Base-by-base conservation (phyloP, 1,140 invertebrate species). In the Euwallacea similis region DNA sequence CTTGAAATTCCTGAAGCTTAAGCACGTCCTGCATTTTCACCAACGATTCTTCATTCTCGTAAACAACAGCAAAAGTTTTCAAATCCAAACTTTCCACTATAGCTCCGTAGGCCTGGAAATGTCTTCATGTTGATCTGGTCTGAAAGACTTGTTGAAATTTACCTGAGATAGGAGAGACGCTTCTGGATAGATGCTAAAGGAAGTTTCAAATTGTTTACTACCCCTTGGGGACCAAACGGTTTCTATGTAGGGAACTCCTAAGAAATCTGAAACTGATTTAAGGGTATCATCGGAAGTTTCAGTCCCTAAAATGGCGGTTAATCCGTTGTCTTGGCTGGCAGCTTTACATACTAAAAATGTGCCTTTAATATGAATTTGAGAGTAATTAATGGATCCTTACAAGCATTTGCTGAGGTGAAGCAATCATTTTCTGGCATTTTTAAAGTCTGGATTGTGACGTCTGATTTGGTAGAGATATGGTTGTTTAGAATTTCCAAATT, bases 11-110 rank as follows among this genome's bases (percentile, higher is more conserved):
- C 67, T 89, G 86, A 66, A 88, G 83, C 82, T 93, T 92, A 2
- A 98, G 80, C 2, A 96, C 86, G 74, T 93, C 91, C 82, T 96
- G 93, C n/a, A 97, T 84, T 56, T 91, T 86, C 47, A 93, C 87
- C 3, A 98, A 82, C 78, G 92, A 85, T 59, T 89, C 89, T 66
- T 93, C 88, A 50, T 89, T 86, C 79, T 96, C 91, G 78, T 96
- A 97, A 7, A 96, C 81, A 11, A 94, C 88, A 0, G 91, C 90
- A 75, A 93, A 96, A 65, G 85, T 87, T 54, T 86, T 87, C 93
- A 94, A 97, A 21, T 89, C 84, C 80, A 91, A 88, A 73, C 88
- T 86, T 71, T 88, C 85, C 3, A 95, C 86, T 42, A 95, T 83
- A 64, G 90, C 90, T 0, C 88, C 86, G 55, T 67, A 72, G 16